Evolutionary conservation across 1,140 invertebrate genomes (phyloP).

Genomic region (Ips typographus): DNA sequence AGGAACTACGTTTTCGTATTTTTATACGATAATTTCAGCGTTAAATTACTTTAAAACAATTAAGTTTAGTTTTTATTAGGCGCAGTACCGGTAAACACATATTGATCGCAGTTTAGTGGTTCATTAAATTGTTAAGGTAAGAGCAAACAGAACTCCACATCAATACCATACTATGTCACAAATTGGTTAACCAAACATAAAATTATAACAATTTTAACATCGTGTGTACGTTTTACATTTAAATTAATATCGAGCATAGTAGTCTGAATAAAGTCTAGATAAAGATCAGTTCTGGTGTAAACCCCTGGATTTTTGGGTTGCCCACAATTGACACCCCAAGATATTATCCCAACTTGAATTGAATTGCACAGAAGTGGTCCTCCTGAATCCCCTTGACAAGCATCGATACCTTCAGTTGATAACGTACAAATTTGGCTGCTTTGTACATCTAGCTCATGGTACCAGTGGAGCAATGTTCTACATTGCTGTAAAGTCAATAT

Average conservation of each 20-base stretch:
- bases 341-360: conserved; percentile 53
- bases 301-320: conserved; percentile 46
- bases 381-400: conserved; percentile 55
- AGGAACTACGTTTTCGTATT: too few relatives aligned
- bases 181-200: too few relatives aligned
- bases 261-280: conserved; percentile 46
- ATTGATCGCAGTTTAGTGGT: too few relatives aligned
- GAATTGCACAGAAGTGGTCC: conserved; percentile 55
- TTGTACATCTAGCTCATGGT: not conserved
- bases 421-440: conserved; percentile 11
- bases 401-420: conserved; percentile 17
- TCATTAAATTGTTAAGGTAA: too few relatives aligned
- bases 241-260: not conserved
- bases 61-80: too few relatives aligned
- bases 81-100: too few relatives aligned
- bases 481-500: conserved; percentile 17
- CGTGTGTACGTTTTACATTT: too few relatives aligned
- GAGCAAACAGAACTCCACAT: too few relatives aligned
- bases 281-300: conserved; percentile 49
- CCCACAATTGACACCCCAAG: conserved; percentile 55
- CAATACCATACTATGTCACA: too few relatives aligned
- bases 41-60: too few relatives aligned
- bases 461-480: not conserved
- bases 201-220: too few relatives aligned
- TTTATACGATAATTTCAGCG: too few relatives aligned